Base-by-base conservation (phyloP, 2,113 vertebrate species). In the Empidonax alnorum region DNA sequence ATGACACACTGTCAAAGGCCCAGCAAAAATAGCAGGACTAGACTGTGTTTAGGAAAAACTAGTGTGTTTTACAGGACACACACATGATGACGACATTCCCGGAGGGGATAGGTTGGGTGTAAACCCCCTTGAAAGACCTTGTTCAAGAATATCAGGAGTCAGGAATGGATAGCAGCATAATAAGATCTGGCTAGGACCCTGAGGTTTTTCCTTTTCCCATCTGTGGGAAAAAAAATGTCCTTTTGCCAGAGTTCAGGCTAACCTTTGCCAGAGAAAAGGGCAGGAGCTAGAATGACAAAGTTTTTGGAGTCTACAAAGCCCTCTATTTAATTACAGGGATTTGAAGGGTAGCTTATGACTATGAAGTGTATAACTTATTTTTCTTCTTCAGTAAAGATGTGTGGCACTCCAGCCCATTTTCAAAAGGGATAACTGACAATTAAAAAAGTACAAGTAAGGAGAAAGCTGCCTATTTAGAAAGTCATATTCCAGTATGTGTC, bases 1-100 rank as follows among this genome's bases (percentile, higher is more conserved):
- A 92, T 96, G 96, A 97, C 92, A 96, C 44, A 1, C 23, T 96
- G 94, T 97, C 96, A 97, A 90, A 69, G 86, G 22, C 73, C 94
- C 73, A 69, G 88, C n/a, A 89, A 61, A 96, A 84, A 95, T 14
- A 87, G 79, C 79, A 94, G 61, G 89, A 92, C 41, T 79, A 20
- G 58, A 37, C 52, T 20, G 37, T 47, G 58, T 65, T 77, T 84
- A 24, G 61, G 72, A 72, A 86, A 84, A 94, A 20, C 18, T 14
- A 0, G 56, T 78, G 46, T 86, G 68, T 63, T 93, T 72, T 90
- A 72, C 82, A 75, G 75, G 92, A 56, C n/a, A 89, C 37, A 63
- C 20, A 55, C 35, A 20, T 4, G 24, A 78, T 11, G 22, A 80
- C 0, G 6, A 78, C 39, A 30, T 94, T 92, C 79, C 96, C 18